Evolutionary conservation across 2,113 vertebrate species (phyloP).

Genomic region (Clarias macrocephalus): DNA sequence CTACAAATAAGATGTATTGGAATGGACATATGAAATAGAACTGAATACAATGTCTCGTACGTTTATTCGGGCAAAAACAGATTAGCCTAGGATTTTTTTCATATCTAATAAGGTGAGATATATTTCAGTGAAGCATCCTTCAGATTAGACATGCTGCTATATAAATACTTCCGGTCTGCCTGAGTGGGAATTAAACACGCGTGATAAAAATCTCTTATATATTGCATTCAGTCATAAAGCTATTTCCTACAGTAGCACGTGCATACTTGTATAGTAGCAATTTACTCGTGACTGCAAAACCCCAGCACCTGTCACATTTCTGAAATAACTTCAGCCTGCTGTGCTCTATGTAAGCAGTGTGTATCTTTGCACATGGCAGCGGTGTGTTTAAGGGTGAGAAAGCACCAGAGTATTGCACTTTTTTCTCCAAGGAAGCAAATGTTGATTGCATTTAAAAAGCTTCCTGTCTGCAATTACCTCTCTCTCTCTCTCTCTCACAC

Average conservation of each 20-base stretch:
- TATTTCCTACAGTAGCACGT: not conserved
- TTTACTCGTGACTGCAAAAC: not conserved
- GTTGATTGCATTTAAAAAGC: conserved; percentile 44
- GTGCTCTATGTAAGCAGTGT: not conserved
- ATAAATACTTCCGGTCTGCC: not conserved
- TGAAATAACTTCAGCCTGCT: not conserved
- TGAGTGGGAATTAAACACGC: not conserved
- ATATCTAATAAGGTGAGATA: too few relatives aligned
- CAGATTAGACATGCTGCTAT: not conserved
- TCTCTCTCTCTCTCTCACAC: not conserved
- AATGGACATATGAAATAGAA: not conserved
- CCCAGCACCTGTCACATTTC: not conserved
- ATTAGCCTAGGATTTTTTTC: not conserved
- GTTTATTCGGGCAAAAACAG: not conserved
- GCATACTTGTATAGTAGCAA: not conserved
- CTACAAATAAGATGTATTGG: not conserved
- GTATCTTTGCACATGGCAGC: not conserved
- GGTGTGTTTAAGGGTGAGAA: not conserved
- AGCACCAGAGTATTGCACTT: conserved; percentile 14
- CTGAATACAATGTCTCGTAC: not conserved
- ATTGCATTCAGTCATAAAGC: not conserved
- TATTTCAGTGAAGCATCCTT: not conserved
- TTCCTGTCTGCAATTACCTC: conserved; percentile 27
- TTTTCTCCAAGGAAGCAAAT: conserved; percentile 33
- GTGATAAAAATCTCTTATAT: not conserved